phyloP scores from a whole-genome alignment of 2,888 invertebrate genomes.

The Amitus sp. region DNA sequence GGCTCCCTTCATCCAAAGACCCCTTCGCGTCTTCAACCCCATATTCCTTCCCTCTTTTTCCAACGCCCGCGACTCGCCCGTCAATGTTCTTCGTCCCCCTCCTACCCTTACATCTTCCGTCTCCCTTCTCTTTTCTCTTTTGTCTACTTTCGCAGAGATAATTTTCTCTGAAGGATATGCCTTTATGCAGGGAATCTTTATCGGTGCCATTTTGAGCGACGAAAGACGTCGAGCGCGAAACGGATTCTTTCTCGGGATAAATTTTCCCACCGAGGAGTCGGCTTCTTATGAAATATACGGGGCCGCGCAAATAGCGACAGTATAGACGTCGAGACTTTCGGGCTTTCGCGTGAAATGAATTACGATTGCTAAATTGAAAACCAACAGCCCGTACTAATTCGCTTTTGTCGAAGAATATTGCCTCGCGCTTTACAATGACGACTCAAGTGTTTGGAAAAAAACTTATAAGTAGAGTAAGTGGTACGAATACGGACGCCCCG shows the following conservation, averaged over 20 bases:
- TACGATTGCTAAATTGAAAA: too few species aligned
- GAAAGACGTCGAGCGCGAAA: constrained; percentile 10
- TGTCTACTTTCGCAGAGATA: constrained; percentile 16
- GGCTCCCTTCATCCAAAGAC: constrained; percentile 7
- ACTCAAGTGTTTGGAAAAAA: too few species aligned
- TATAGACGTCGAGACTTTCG: neutral
- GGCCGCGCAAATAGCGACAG: neutral
- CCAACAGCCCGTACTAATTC: too few species aligned
- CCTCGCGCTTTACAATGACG: too few species aligned
- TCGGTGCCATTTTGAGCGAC: constrained; percentile 46
- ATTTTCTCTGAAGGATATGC: constrained; percentile 45
- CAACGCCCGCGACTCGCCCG: neutral
- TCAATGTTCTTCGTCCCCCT: constrained; percentile 12
- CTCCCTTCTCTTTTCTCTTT: neutral
- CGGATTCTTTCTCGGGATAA: neutral
- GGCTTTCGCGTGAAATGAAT: too few species aligned
- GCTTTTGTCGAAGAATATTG: too few species aligned
- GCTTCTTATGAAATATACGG: neutral
- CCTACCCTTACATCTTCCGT: constrained; percentile 1
- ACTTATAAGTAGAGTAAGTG: too few species aligned
- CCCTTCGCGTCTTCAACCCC: constrained; percentile 10
- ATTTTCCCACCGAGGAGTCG: neutral
- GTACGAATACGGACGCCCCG: too few species aligned
- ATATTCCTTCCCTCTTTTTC: constrained; percentile 19
- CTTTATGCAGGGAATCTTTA: constrained; percentile 52